phyloP scores from a whole-genome alignment of 2,888 invertebrate species.

The Venusia cambrica region DNA sequence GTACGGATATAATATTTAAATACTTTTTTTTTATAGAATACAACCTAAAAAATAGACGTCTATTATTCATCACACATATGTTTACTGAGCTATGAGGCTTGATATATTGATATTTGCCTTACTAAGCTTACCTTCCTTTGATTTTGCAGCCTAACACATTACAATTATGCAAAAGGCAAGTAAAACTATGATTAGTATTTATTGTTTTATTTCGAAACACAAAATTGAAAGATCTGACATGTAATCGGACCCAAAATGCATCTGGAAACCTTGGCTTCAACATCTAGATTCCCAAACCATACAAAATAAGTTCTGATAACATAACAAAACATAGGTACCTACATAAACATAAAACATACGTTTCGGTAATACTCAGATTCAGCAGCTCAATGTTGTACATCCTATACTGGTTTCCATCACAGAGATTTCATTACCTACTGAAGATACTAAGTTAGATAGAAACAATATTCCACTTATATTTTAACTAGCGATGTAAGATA shows the following conservation, averaged over 20 bases:
- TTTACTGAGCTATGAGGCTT: no score
- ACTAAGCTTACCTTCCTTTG: no score
- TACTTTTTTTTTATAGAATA: no score
- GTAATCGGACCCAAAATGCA: slow-evolving; percentile 69
- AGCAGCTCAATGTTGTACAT: slow-evolving; percentile 63
- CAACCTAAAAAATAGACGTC: no score
- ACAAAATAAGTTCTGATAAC: slow-evolving; percentile 75
- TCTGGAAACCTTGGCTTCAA: slow-evolving; percentile 57
- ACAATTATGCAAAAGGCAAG: no score
- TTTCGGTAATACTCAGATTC: slow-evolving; percentile 75
- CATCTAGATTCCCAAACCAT: slow-evolving; percentile 65
- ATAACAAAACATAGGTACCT: slow-evolving; percentile 77
- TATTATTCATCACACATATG: no score
- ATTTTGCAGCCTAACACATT: no score
- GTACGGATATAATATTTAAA: no score
- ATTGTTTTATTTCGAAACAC: slow-evolving; percentile 77
- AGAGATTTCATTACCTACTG: slow-evolving; percentile 72
- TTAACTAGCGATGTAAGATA: slow-evolving; percentile 66
- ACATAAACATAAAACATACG: slow-evolving; percentile 72
- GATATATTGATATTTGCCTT: no score
- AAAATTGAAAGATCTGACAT: slow-evolving; percentile 75
- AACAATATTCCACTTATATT: slow-evolving; percentile 58
- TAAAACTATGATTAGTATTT: slow-evolving; percentile 45
- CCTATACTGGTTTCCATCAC: slow-evolving; percentile 73
- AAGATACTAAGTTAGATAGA: slow-evolving; percentile 69